Conservation (phyloP, 2,888 invertebrate genomes). For the Pollenia griseotomentosa region DNA sequence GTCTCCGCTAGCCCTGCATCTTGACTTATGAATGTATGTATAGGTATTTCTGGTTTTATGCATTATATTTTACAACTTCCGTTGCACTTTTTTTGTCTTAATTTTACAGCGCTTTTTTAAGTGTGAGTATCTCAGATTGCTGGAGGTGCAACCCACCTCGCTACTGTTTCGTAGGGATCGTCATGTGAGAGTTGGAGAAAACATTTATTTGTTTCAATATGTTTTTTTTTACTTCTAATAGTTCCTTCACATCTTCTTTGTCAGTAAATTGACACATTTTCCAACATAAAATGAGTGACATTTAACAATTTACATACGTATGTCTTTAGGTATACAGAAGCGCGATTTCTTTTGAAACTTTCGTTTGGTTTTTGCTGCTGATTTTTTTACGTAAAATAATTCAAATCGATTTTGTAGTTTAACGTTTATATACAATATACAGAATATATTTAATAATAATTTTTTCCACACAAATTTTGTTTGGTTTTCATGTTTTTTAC, state of each 20-base stretch:
- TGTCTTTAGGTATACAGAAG: not conserved
- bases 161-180: conserved; percentile 60
- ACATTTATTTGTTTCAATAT: conserved; percentile 7
- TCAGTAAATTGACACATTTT: conserved; percentile 59
- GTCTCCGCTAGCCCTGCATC: conserved; percentile 24
- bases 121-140: conserved; percentile 42
- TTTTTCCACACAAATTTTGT: no score
- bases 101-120: conserved; percentile 57
- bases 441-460: no score
- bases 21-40: conserved; percentile 53
- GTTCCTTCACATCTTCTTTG: conserved; percentile 42
- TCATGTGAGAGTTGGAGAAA: conserved; percentile 15
- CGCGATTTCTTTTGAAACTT: conserved; percentile 26
- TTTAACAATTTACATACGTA: not conserved
- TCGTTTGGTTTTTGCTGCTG: conserved; percentile 10
- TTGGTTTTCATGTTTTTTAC: no score
- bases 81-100: conserved; percentile 69
- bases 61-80: conserved; percentile 71
- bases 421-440: no score
- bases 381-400: not conserved
- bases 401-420: not conserved
- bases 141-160: conserved; percentile 60
- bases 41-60: conserved; percentile 46
- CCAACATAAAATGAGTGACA: conserved; percentile 20
- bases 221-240: conserved; percentile 9